Percentiles rank a stretch among this genome's conserved stretches.
These are phyloP conservation scores for Cyprinella venusta DNA, from an alignment of 2,797 vertebrate species.

Conservation along the genomic window DNA sequence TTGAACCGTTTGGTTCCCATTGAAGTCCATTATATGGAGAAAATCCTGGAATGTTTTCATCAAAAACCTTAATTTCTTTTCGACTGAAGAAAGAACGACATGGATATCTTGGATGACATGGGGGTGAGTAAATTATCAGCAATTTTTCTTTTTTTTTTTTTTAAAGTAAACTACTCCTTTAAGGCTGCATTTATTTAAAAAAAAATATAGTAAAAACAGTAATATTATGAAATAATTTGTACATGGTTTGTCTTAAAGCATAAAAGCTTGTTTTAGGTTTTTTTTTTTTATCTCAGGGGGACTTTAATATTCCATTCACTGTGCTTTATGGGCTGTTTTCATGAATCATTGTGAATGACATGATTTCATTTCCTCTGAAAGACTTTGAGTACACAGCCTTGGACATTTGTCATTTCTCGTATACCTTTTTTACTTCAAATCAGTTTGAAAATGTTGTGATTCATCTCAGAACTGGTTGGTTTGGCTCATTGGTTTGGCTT, in stretches of 20 bases:
- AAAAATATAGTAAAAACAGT: background rate
- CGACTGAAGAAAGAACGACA: too few species aligned
- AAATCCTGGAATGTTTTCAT: too few species aligned
- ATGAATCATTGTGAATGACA: background rate
- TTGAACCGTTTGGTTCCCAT: too few species aligned
- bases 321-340: background rate
- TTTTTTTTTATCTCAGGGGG: too few species aligned
- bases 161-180: too few species aligned
- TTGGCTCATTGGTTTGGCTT: background rate
- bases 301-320: background rate
- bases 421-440: background rate
- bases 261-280: too few species aligned
- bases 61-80: too few species aligned
- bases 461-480: background rate
- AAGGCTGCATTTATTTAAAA: background rate
- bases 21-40: too few species aligned
- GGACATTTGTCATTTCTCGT: background rate
- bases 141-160: too few species aligned
- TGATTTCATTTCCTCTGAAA: background rate
- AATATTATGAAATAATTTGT: background rate
- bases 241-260: too few species aligned
- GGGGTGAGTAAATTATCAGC: too few species aligned
- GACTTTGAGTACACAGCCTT: background rate
- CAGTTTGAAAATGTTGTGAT: background rate
- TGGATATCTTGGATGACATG: too few species aligned